Evolutionary conservation across 2,113 vertebrate genomes (phyloP).

Genomic region (Cottus gobio): DNA sequence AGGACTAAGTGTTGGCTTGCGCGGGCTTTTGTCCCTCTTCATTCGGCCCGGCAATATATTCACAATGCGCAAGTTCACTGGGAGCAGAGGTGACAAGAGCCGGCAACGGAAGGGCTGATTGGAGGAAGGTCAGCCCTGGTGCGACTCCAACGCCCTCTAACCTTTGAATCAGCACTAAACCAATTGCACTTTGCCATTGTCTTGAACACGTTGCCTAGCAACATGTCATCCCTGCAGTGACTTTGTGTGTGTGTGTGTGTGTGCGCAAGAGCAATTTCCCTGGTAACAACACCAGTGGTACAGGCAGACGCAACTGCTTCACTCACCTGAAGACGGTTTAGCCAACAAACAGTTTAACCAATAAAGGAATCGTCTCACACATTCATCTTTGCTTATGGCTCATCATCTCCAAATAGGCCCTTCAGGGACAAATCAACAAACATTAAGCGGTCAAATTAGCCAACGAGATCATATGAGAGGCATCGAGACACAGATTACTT

Average conservation of each 20-base stretch:
- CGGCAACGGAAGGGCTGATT: not conserved
- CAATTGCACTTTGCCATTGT: conserved; percentile 62
- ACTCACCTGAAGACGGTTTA: conserved; percentile 39
- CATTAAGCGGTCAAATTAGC: conserved; percentile 43
- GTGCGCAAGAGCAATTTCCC: conserved; percentile 67
- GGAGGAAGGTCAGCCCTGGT: conserved; percentile 37
- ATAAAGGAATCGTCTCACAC: not conserved
- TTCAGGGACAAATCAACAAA: conserved; percentile 37
- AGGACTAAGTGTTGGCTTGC: conserved; percentile 46
- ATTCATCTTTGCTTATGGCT: conserved; percentile 26
- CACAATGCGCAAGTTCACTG: conserved; percentile 41
- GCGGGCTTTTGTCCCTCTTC: conserved; percentile 40
- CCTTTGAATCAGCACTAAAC: conserved; percentile 69
- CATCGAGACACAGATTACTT: conserved; percentile 41
- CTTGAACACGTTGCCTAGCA: conserved; percentile 75
- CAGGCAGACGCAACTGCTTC: conserved; percentile 26
- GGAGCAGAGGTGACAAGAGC: conserved; percentile 30
- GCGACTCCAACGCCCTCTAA: conserved; percentile 57
- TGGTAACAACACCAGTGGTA: conserved; percentile 66
- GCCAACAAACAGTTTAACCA: conserved; percentile 8
- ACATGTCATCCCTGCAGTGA: conserved; percentile 65
- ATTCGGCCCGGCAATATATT: conserved; percentile 20
- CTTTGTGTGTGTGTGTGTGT: conserved; percentile 18
- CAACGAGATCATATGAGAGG: conserved; percentile 13
- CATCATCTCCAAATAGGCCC: conserved; percentile 14